Conservation (phyloP, 1,140 invertebrate genomes). For the Lineus longissimus region DNA sequence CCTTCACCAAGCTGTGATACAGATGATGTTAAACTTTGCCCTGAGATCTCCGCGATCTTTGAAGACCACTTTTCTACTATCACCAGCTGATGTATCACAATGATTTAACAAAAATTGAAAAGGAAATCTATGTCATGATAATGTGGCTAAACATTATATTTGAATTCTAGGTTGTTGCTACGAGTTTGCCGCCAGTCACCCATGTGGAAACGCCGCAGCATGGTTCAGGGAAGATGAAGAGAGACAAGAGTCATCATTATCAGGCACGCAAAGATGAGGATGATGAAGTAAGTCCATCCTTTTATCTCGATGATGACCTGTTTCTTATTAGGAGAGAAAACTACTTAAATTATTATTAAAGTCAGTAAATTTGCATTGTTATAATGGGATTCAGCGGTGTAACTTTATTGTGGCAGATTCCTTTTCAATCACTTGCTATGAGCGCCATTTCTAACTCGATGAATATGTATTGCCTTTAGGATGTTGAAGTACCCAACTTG, state of each 20-base stretch:
- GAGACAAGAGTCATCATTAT: slow-evolving; percentile 25
- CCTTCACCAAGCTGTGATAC: too few relatives aligned
- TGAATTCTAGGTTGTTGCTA: too few relatives aligned
- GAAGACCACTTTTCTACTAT: too few relatives aligned
- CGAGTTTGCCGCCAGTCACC: too few relatives aligned
- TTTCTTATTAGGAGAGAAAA: neutral
- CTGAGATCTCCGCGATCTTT: too few relatives aligned
- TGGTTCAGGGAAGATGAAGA: slow-evolving; percentile 23
- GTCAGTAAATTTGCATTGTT: slow-evolving; percentile 5
- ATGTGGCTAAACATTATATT: too few relatives aligned
- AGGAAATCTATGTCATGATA: too few relatives aligned
- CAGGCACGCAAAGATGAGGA: slow-evolving; percentile 10
- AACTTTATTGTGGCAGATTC: slow-evolving; percentile 7
- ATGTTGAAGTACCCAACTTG: slow-evolving; percentile 27
- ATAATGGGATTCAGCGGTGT: slow-evolving; percentile 2
- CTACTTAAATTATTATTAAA: too few relatives aligned
- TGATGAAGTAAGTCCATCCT: slow-evolving; percentile 17
- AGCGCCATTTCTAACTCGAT: neutral
- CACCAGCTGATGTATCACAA: too few relatives aligned
- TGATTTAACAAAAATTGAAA: too few relatives aligned
- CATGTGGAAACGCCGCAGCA: too few relatives aligned
- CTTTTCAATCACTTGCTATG: slow-evolving; percentile 1
- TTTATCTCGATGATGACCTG: neutral
- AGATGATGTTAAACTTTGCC: too few relatives aligned
- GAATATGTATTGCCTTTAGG: slow-evolving; percentile 5